Percentiles rank a stretch among this genome's conserved stretches.
Conservation (phyloP, 2,888 invertebrate genomes). For the Drosophila gaucha region DNA sequence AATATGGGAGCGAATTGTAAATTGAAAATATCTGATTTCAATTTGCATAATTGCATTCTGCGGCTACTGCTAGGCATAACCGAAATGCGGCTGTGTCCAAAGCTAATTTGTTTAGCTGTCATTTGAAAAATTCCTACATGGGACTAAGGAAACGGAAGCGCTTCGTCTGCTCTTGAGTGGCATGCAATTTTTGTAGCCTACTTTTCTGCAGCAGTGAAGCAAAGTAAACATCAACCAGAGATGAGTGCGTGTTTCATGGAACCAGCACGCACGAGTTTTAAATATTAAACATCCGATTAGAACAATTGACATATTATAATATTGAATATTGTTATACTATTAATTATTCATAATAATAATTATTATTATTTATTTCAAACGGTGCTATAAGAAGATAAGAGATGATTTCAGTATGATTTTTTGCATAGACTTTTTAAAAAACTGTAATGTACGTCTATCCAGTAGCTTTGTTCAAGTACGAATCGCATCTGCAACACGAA, state of each 20-base stretch:
- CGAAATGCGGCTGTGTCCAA: not conserved
- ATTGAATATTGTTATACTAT: no score
- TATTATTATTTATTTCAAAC: no score
- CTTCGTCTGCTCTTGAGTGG: slow-evolving; percentile 22
- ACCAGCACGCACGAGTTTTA: not conserved
- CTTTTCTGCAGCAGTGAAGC: slow-evolving; percentile 20
- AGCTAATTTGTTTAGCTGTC: not conserved
- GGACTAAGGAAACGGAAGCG: slow-evolving; percentile 13
- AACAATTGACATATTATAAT: no score
- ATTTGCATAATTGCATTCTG: slow-evolving; percentile 46
- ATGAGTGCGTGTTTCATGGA: not conserved
- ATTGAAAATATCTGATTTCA: slow-evolving; percentile 8
- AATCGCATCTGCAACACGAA: not conserved
- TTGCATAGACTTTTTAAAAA: no score
- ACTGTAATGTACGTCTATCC: no score
- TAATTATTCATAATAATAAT: no score
- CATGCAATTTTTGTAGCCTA: slow-evolving; percentile 37
- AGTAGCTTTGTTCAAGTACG: not conserved
- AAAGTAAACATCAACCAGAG: not conserved
- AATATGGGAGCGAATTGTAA: slow-evolving; percentile 6
- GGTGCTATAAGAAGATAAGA: no score
- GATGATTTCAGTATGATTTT: no score
- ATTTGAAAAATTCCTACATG: not conserved
- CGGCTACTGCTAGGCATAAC: no score
- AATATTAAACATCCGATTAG: no score